phyloP scores from a whole-genome alignment of 2,113 vertebrate species.

The Microcebus griseorufus region DNA sequence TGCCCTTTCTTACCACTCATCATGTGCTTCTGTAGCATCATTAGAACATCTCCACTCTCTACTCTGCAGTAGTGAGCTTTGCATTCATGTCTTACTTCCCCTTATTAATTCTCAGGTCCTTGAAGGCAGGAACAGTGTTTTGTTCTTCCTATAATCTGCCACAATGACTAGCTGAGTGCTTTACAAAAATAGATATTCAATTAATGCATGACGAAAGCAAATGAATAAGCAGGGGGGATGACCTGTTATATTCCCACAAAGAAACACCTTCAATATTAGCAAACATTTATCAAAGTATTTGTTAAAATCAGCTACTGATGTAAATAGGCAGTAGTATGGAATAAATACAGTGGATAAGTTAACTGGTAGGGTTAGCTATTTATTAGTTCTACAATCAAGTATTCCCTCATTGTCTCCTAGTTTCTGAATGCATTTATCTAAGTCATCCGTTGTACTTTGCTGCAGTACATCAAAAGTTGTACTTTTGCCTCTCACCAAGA shows the following conservation, averaged over 20 bases:
- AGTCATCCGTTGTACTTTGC: neutral
- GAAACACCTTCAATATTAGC: neutral
- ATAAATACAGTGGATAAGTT: neutral
- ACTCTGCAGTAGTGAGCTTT: neutral
- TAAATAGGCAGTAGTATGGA: neutral
- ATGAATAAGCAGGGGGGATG: neutral
- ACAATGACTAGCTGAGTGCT: neutral
- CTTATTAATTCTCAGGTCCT: constrained; percentile 14
- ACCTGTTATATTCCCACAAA: neutral
- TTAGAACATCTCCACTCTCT: neutral
- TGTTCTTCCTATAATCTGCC: constrained; percentile 8
- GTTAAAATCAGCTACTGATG: neutral
- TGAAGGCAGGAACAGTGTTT: constrained; percentile 28
- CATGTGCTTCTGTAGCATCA: neutral
- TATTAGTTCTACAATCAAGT: neutral
- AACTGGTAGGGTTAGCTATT: neutral
- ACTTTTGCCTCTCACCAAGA: neutral
- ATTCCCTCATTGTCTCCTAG: neutral
- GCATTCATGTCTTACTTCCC: neutral
- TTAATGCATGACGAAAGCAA: neutral
- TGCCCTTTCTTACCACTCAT: neutral
- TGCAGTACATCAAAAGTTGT: neutral
- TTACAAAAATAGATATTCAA: constrained; percentile 36
- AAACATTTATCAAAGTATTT: constrained; percentile 44
- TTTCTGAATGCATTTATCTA: neutral